Conservation (phyloP, 2,113 vertebrate species). For the Mugil cephalus region DNA sequence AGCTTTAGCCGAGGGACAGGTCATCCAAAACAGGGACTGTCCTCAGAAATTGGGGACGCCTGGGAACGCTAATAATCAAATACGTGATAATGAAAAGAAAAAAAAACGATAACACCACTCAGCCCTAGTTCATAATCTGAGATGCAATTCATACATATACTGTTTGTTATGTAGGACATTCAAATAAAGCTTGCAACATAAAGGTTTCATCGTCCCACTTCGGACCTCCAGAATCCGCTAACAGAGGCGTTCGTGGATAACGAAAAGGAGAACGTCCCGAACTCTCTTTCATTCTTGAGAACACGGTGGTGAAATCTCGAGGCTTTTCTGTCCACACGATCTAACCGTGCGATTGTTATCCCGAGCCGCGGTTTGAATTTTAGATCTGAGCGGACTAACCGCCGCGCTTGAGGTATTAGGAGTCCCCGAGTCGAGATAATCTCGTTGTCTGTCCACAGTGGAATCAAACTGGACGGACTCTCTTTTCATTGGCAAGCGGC, state of each 20-base stretch:
- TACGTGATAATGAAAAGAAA: no score
- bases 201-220: neutral
- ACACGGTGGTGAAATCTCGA: neutral
- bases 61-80: no score
- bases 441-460: slow-evolving; percentile 51
- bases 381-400: slow-evolving; percentile 18
- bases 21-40: no score
- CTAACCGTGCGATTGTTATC: neutral
- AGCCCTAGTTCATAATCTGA: no score
- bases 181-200: neutral
- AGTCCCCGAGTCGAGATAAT: slow-evolving; percentile 74
- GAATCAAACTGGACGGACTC: slow-evolving; percentile 63
- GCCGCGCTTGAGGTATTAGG: slow-evolving; percentile 25
- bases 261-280: neutral
- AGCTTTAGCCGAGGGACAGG: no score
- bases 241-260: neutral
- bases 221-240: neutral
- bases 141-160: neutral
- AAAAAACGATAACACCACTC: no score
- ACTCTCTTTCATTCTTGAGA: neutral
- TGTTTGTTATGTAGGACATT: neutral
- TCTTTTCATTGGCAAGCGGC: slow-evolving; percentile 74
- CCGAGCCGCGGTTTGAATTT: neutral
- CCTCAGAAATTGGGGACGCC: no score
- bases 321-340: neutral